Evolutionary conservation across 2,113 vertebrate genomes (phyloP).

Genomic region (Lycaon pictus): DNA sequence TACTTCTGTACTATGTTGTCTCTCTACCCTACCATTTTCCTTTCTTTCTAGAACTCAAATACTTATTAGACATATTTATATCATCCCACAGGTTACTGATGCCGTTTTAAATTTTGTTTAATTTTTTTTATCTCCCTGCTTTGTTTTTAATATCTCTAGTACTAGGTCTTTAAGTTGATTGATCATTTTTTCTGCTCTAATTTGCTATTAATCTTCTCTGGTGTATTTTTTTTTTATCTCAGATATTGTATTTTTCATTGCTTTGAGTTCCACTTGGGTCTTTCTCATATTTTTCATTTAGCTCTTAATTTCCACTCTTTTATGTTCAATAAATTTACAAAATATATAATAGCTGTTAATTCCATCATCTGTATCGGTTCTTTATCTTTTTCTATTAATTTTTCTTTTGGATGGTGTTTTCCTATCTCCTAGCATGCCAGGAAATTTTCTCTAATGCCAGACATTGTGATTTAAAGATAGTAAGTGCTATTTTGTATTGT

Average conservation of each 20-base stretch:
- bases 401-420: background rate
- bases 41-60: background rate
- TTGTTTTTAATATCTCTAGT: background rate
- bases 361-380: background rate
- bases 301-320: background rate
- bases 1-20: background rate
- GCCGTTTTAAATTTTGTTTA: background rate
- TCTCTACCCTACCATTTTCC: background rate
- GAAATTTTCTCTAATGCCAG: background rate
- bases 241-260: background rate
- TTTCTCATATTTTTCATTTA: background rate
- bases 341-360: background rate
- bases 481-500: background rate
- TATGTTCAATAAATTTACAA: background rate
- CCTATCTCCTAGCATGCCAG: background rate
- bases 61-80: background rate
- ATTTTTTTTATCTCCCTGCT: background rate
- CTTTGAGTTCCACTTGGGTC: background rate
- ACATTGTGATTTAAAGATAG: background rate
- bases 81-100: background rate
- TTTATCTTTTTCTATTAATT: background rate
- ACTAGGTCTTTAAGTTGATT: background rate
- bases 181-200: background rate
- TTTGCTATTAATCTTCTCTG: background rate
- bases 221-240: background rate